phyloP scores from a whole-genome alignment of 1,140 invertebrate species.

The Rhyzopertha dominica region DNA sequence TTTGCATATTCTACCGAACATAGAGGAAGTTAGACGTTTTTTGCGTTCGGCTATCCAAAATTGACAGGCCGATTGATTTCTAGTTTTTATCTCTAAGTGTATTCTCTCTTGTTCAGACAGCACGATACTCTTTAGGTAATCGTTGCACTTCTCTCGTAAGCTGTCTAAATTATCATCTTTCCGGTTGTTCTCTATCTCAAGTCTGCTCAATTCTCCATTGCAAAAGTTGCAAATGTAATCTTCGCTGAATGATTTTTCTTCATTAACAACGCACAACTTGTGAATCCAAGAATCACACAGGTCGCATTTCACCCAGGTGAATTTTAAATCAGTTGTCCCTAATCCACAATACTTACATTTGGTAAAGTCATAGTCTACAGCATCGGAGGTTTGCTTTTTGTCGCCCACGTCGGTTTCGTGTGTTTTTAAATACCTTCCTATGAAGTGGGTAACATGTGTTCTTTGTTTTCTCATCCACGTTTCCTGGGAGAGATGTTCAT shows the following conservation, averaged over 20 bases:
- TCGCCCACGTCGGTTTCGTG: background rate
- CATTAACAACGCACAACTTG: too few relatives aligned
- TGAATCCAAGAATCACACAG: too few relatives aligned
- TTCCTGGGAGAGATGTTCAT: too few relatives aligned
- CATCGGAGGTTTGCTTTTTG: background rate
- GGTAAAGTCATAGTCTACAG: background rate
- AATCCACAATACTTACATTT: slow-evolving; percentile 12
- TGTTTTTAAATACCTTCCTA: background rate
- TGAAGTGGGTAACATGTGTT: background rate
- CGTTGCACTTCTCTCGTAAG: background rate
- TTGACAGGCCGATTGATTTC: slow-evolving; percentile 5
- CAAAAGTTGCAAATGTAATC: too few relatives aligned
- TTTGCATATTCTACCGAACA: slow-evolving; percentile 16
- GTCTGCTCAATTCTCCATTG: too few relatives aligned
- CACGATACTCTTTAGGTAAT: background rate
- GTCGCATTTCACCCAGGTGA: too few relatives aligned
- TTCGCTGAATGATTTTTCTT: too few relatives aligned
- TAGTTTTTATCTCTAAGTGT: slow-evolving; percentile 1
- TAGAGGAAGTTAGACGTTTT: slow-evolving; percentile 13
- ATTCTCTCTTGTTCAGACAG: background rate
- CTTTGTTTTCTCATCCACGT: too few relatives aligned
- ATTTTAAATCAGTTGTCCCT: slow-evolving; percentile 2
- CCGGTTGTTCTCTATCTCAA: too few relatives aligned
- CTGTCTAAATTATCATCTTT: too few relatives aligned
- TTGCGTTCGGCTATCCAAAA: slow-evolving; percentile 9